Base-by-base conservation (phyloP, 2,888 invertebrate genomes). In the Apoda limacodes region DNA sequence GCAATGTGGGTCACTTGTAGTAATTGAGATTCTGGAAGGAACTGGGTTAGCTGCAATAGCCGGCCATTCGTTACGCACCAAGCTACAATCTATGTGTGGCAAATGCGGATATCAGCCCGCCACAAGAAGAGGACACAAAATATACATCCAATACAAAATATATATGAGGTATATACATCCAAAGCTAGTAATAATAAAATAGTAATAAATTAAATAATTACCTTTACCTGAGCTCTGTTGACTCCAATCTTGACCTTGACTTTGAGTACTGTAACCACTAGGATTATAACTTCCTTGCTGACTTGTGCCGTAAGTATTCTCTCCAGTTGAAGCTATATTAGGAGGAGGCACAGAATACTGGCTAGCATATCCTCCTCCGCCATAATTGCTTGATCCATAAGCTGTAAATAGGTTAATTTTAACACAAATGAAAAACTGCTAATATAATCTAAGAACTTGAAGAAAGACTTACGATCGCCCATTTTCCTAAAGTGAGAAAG, bases 341-440 rank as follows among this genome's bases (percentile, higher is more conserved):
- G 82, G 71, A 32, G 80, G 71, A 42, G 82, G 71, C 54, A 80
- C 64, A 30, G 81, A 66, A 62, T 82, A 74, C 54, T 74, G 69
- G 42, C 70, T 61, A 17, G 71, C 63, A 51, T 75, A 74, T 31
- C 75, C 68, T 35, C 68, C 60, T 31, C 68, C 59, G 39, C 66
- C 58, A 48, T 80, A 66, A 59, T 76, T 76, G 22, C 75, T 67
- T 35, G 71, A 62, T 15, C 57, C 58, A 50, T 67, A 69, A 32
- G 66, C 68, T 68, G 43, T 33, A 58, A 53, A 33, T 32, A 23
- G 3, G n/a, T 9, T 12, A 11, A 23, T 27, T 24, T 15, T 27
- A 21, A 10, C 32, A 22, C 26, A 23, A 28, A 13, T 25, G 21
- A 9, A 13, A 20, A 11, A 10, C 10, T 25, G 20, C 13, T 10